Conservation (phyloP, 2,797 vertebrate species). For the Hephaestus fuliginosus region DNA sequence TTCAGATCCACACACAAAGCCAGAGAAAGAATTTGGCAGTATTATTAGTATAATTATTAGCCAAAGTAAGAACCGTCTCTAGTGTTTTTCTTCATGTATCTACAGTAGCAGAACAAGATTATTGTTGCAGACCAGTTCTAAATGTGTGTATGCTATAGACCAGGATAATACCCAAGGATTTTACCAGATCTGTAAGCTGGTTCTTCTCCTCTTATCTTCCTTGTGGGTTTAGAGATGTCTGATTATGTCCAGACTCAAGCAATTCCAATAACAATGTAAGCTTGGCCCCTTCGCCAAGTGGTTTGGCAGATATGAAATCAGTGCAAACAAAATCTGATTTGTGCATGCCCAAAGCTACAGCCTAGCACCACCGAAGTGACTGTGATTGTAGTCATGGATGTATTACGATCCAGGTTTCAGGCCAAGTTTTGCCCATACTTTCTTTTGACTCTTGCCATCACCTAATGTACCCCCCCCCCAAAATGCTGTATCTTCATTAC, state of each 20-base stretch:
- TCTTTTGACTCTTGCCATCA: constrained; percentile 3
- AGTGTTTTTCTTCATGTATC: constrained; percentile 23
- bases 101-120: constrained; percentile 35
- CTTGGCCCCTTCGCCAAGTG: constrained; percentile 64
- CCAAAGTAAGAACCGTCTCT: neutral
- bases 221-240: constrained; percentile 70
- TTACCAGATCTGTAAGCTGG: constrained; percentile 53
- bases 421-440: constrained; percentile 19
- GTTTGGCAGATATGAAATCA: constrained; percentile 75
- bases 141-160: constrained; percentile 38
- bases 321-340: constrained; percentile 70
- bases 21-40: constrained; percentile 8
- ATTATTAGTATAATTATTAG: neutral
- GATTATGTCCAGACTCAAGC: constrained; percentile 72
- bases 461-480: neutral
- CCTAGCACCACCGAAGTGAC: constrained; percentile 41
- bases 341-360: constrained; percentile 52
- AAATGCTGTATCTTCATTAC: constrained; percentile 9
- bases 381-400: constrained; percentile 52
- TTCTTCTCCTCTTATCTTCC: constrained; percentile 64
- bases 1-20: neutral
- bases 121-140: constrained; percentile 35
- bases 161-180: constrained; percentile 47
- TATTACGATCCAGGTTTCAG: constrained; percentile 33
- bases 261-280: constrained; percentile 71